Percentiles rank a stretch among this genome's conserved stretches.
phyloP scores from a whole-genome alignment of 2,113 vertebrate genomes.

The Myotis lucifugus region DNA sequence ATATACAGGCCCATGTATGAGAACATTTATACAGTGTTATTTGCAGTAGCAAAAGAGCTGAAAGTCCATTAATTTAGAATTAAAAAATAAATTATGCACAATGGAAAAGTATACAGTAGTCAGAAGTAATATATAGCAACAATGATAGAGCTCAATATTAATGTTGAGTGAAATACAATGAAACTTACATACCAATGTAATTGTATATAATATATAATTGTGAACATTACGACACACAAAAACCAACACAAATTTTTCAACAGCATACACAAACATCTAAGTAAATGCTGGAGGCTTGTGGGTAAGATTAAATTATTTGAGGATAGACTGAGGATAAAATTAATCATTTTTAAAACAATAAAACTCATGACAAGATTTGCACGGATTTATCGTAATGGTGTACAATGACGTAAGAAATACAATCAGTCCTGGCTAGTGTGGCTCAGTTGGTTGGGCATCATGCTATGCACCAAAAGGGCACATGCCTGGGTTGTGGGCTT shows the following conservation, averaged over 20 bases:
- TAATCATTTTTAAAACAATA: not conserved
- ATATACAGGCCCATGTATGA: not conserved
- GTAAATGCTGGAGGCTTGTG: not conserved
- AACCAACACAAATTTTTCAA: not conserved
- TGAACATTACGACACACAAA: not conserved
- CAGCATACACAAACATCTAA: conserved; percentile 5
- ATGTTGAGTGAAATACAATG: not conserved
- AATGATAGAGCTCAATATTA: not conserved
- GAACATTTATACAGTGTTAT: not conserved
- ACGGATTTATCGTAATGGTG: not conserved
- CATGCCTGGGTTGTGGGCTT: too few species aligned
- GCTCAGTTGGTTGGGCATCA: too few species aligned
- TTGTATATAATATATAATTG: not conserved
- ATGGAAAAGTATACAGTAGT: not conserved
- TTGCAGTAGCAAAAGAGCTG: not conserved
- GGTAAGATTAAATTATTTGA: conserved; percentile 20
- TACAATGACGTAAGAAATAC: not conserved
- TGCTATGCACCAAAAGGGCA: too few species aligned
- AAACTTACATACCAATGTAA: not conserved
- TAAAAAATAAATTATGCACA: not conserved
- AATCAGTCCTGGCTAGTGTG: not conserved
- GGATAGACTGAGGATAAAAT: not conserved
- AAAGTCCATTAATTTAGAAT: not conserved
- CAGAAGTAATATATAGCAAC: not conserved
- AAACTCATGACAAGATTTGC: not conserved